Evolutionary conservation across 2,797 vertebrate genomes (phyloP).

Genomic region (Vireo griseus): DNA sequence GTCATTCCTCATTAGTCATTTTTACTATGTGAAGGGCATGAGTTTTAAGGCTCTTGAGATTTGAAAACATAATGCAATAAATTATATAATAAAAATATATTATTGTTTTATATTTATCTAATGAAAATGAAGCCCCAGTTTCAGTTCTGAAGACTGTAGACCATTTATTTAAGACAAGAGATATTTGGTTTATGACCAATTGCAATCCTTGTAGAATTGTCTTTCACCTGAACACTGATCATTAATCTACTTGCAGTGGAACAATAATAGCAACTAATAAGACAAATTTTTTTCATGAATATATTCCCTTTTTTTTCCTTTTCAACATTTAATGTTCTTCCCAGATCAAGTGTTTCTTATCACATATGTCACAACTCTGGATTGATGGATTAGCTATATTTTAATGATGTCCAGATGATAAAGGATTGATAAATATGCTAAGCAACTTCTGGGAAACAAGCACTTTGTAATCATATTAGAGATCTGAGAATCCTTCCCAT

Average conservation of each 20-base stretch:
- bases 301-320: background rate
- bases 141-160: background rate
- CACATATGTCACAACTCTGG: background rate
- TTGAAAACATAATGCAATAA: background rate
- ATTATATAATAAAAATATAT: background rate
- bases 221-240: background rate
- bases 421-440: background rate
- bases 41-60: background rate
- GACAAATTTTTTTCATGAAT: background rate
- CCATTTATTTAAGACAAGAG: background rate
- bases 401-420: background rate
- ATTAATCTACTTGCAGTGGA: background rate
- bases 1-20: background rate
- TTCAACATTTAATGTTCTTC: background rate
- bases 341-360: background rate
- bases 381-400: background rate
- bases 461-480: background rate
- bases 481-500: background rate
- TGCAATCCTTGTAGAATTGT: background rate
- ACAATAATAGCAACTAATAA: background rate
- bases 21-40: background rate
- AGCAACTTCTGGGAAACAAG: background rate
- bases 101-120: background rate
- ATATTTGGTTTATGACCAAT: background rate
- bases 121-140: background rate